Evolutionary conservation across 2,888 invertebrate genomes (phyloP).

Genomic region (Stegana nigrithorax): DNA sequence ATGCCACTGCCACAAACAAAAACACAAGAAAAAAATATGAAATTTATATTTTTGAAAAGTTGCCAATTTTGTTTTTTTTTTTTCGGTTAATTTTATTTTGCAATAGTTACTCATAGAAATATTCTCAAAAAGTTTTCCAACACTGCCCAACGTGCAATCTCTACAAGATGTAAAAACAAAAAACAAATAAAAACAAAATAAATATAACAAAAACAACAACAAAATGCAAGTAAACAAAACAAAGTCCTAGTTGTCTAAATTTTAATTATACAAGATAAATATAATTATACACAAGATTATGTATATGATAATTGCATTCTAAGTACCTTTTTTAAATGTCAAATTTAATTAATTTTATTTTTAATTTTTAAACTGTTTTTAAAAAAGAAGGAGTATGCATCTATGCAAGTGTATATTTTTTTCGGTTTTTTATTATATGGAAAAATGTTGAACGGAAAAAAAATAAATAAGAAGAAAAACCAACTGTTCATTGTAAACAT

Average conservation of each 20-base stretch:
- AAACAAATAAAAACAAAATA: not conserved
- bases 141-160: conserved; percentile 62
- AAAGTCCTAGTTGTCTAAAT: conserved; percentile 13
- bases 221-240: conserved; percentile 5
- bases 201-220: not conserved
- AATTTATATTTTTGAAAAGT: no score
- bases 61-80: not conserved
- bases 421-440: conserved; percentile 10
- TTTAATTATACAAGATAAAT: not conserved
- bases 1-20: conserved; percentile 9
- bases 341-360: not conserved
- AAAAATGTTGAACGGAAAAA: not conserved
- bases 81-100: not conserved
- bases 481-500: conserved; percentile 55
- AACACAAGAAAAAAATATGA: not conserved
- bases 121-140: conserved; percentile 46
- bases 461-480: not conserved
- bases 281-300: not conserved
- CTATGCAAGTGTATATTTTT: no score
- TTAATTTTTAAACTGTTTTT: not conserved
- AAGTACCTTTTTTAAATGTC: not conserved
- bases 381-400: no score
- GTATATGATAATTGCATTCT: not conserved
- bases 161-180: conserved; percentile 24
- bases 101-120: not conserved